These are phyloP conservation scores for Muraenolepis orangiensis DNA, from an alignment of 2,797 vertebrate genomes.

Conservation along the genomic window DNA sequence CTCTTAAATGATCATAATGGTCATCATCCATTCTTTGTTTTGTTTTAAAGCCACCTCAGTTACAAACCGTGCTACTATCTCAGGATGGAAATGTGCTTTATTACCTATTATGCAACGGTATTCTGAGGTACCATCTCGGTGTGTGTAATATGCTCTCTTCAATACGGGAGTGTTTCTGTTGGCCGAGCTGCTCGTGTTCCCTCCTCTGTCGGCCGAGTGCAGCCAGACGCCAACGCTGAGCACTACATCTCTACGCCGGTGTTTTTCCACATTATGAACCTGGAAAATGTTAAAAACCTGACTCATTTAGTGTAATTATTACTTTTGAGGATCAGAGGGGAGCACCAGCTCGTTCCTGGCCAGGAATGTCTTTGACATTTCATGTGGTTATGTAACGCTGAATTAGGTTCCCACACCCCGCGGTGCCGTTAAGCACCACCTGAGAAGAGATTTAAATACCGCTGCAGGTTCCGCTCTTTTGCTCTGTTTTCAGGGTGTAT, in stretches of 20 bases:
- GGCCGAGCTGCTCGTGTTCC: too few relatives aligned
- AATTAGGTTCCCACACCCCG: not conserved
- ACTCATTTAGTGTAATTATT: too few relatives aligned
- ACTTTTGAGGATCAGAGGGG: not conserved
- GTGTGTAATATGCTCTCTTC: too few relatives aligned
- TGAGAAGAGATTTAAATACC: not conserved
- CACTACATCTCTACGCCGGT: too few relatives aligned
- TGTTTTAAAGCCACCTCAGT: not conserved
- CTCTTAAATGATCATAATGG: not conserved
- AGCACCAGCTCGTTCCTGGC: not conserved
- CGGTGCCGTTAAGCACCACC: too few relatives aligned
- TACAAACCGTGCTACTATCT: not conserved
- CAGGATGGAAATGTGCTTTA: not conserved
- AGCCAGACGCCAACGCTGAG: not conserved
- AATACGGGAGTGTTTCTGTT: too few relatives aligned
- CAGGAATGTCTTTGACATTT: not conserved
- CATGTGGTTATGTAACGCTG: not conserved
- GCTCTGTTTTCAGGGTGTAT: not conserved
- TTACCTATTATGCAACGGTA: not conserved
- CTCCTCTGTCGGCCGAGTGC: not conserved
- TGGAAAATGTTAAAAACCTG: too few relatives aligned
- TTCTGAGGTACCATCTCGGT: too few relatives aligned
- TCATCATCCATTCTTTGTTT: not conserved
- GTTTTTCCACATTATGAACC: too few relatives aligned
- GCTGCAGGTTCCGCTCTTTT: not conserved